Evolutionary conservation across 2,888 invertebrate genomes (phyloP).

Genomic region (Odontomyia ornata): DNA sequence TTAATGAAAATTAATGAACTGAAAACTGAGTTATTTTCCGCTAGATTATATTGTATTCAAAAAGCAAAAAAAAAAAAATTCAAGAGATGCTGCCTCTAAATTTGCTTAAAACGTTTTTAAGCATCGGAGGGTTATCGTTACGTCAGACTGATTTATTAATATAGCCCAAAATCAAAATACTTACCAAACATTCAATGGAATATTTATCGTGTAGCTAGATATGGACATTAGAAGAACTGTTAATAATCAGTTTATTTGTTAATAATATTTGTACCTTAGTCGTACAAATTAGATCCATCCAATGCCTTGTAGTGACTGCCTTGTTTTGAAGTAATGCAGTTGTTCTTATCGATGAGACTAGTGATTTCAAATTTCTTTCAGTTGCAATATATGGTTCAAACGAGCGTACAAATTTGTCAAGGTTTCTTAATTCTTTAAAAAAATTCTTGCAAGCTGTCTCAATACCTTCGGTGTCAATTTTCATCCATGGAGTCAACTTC

Average conservation of each 20-base stretch:
- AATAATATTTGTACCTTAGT: slow-evolving; percentile 74
- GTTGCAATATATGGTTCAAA: slow-evolving; percentile 83
- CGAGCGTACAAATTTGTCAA: slow-evolving; percentile 84
- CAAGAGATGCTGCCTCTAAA: too few species aligned
- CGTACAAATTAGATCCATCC: slow-evolving; percentile 93
- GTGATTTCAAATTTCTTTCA: slow-evolving; percentile 87
- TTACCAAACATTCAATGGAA: slow-evolving; percentile 55
- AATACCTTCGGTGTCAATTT: slow-evolving; percentile 94
- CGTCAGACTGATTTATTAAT: too few species aligned
- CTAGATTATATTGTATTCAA: too few species aligned
- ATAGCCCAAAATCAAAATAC: too few species aligned
- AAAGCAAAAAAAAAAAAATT: too few species aligned
- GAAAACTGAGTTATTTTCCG: too few species aligned
- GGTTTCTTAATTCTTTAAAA: slow-evolving; percentile 81
- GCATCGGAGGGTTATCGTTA: too few species aligned
- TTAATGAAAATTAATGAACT: too few species aligned
- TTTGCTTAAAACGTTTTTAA: too few species aligned
- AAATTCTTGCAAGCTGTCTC: slow-evolving; percentile 95
- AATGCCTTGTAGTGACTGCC: slow-evolving; percentile 92
- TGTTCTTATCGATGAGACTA: slow-evolving; percentile 91
- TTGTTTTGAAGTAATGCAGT: slow-evolving; percentile 95
- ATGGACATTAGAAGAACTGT: not conserved
- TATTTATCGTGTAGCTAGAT: slow-evolving; percentile 53
- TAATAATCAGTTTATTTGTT: not conserved
- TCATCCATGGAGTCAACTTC: slow-evolving; percentile 93